Evolutionary conservation across 2,797 vertebrate species (phyloP).

Genomic region (Acanthurus leucopareius): DNA sequence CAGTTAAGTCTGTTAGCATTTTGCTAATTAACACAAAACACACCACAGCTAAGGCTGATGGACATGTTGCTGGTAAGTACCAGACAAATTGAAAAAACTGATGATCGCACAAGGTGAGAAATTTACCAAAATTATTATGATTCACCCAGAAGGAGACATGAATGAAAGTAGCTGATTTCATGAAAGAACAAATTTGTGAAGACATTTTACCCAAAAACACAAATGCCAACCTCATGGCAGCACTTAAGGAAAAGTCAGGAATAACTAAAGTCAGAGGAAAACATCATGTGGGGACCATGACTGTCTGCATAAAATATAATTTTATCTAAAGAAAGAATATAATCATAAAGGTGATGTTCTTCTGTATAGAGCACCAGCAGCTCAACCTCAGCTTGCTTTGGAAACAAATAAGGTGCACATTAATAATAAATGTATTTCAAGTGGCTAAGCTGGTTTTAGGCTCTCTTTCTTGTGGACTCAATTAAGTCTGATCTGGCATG

Average conservation of each 20-base stretch:
- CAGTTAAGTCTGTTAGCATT: neutral
- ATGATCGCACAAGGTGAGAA: neutral
- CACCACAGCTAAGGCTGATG: too few species aligned
- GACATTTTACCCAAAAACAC: neutral
- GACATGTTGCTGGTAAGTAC: too few species aligned
- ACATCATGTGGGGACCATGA: neutral
- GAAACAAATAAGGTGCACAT: constrained; percentile 32
- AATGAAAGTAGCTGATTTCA: neutral
- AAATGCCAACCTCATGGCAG: neutral
- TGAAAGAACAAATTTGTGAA: neutral
- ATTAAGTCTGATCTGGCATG: neutral
- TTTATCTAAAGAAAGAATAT: too few species aligned
- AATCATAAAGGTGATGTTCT: neutral
- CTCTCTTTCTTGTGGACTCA: constrained; percentile 12
- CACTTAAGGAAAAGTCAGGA: neutral
- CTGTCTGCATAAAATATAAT: neutral
- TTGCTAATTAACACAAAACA: neutral
- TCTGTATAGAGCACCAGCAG: neutral
- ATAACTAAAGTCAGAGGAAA: neutral
- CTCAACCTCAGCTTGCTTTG: constrained; percentile 19
- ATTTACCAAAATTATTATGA: neutral
- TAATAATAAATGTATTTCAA: constrained; percentile 37
- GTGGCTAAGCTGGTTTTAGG: constrained; percentile 6
- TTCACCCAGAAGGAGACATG: neutral
- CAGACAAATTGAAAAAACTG: neutral